Base-by-base conservation (phyloP, 2,797 vertebrate species). In the Sebastes minor region DNA sequence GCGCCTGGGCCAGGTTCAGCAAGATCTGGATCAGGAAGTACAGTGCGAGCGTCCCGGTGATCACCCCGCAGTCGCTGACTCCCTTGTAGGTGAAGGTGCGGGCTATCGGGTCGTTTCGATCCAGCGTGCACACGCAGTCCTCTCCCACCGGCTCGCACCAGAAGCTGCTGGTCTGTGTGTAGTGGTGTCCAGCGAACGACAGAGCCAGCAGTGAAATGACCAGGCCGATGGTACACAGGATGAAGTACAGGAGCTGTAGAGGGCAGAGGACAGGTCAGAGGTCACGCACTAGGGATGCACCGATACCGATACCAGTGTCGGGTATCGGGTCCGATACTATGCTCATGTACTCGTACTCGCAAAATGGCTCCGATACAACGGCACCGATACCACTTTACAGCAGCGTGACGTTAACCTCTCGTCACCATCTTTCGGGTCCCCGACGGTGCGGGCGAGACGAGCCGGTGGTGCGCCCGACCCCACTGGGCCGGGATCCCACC, bases 1-100 rank as follows among this genome's bases (percentile, higher is more conserved):
- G 76, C 0, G 97, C 96, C 10, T 97, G 94, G 10, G 85, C 78
- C 91, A 97, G 83, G 89, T 99, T 99, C 70, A 99, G 95, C 55
- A 95, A 80, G 71, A 99, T 96, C 95, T 99, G 98, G 84, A 98
- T 86, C 2, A 98, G 93, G 73, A 98, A 93, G 93, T 96, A 98
- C 32, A 98, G 78, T 7, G 91, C 84, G 77, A 99, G 96, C 2
- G 94, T 96, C 80, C 90, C 90, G 0, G 91, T 97, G 91, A 99
- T 87, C 27, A 72, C 90, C 78, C 68, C 73, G 0, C 99, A 99
- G 94, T 98, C 95, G 0, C 82, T 64, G 30, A 96, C 95, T 0
- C 90, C 95, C 62, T 82, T 72, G 79, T 98, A 99, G 78, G 90
- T 53, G 73, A 99, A 97, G 90, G 93, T 96, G 73, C 97, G 97